Conservation (phyloP, 2,113 vertebrate genomes). For the Rhodinocichla rosea region DNA sequence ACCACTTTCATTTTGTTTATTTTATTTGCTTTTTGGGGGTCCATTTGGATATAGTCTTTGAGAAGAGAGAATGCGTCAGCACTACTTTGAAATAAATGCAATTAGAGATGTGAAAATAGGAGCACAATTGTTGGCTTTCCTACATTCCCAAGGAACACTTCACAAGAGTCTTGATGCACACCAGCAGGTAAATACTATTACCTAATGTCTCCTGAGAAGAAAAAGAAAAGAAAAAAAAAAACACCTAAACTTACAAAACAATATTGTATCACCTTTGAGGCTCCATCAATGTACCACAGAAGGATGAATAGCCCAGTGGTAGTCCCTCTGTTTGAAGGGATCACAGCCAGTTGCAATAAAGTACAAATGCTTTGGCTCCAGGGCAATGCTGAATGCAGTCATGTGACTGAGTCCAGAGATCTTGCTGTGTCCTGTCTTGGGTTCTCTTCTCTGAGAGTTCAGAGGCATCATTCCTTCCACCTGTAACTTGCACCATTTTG, state of each 20-base stretch:
- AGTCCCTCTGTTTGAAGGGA: neutral
- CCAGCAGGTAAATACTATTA: neutral
- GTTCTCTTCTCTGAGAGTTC: neutral
- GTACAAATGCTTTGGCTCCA: neutral
- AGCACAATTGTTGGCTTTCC: neutral
- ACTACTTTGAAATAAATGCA: neutral
- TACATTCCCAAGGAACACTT: neutral
- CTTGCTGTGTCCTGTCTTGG: accelerated
- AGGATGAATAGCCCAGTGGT: neutral
- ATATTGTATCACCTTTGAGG: neutral
- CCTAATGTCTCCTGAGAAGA: neutral
- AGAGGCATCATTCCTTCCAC: neutral
- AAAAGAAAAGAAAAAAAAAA: neutral
- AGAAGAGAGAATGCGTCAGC: neutral
- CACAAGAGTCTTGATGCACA: neutral
- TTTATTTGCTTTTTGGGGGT: neutral
- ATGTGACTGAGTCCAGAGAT: neutral
- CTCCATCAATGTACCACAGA: neutral
- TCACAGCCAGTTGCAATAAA: neutral
- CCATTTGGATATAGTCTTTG: neutral
- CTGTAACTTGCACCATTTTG: neutral
- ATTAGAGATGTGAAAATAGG: neutral
- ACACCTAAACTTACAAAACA: neutral
- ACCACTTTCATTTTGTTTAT: neutral
- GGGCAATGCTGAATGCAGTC: neutral